Base-by-base conservation (phyloP, 2,888 invertebrate species). In the Cosmorhoe ocellata region DNA sequence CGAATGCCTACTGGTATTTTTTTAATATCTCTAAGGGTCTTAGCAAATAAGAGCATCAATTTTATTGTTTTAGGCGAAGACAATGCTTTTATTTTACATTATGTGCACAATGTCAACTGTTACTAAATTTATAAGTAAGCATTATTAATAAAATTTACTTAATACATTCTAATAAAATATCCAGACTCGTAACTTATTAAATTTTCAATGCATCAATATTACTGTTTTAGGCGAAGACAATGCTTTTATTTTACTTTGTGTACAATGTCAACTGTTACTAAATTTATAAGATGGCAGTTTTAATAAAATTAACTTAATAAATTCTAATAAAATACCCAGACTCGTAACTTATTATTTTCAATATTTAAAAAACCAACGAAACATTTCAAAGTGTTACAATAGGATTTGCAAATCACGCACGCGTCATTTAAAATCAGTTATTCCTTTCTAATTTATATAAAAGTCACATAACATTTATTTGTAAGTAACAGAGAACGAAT, bases 401-500 rank as follows among this genome's bases (percentile, higher is more conserved):
- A 54, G 33, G 42, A 56, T 61, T 60, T 27, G 36, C 34, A 27
- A 57, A 61, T 67, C 64, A 53, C 51, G 62, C 62, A 74, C 75
- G 76, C 69, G 57, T 74, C 79, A 84, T 84, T 83, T 69, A 60
- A 74, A 69, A 63, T 10, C 67, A 18, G 4, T 67, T 74, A 80
- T 79, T 60, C 51, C 2, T 43, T 64, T 63, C 56, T 65, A 69
- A 66, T 76, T 79, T 74, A 77, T 65, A 65, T 63, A 62, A 66
- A 64, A 55, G 56, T 54, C 66, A 59, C 69, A 74, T 76, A 69
- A 47, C 10, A 48, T 26, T 58, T 66, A 66, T 69, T 80, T 81
- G 66, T 79, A 58, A 53, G 60, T 73, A 76, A 79, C 69, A 71
- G 80, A 79, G 68, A 85, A 89, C 87, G 88, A 88, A 89, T 88